Base-by-base conservation (phyloP, 2,888 invertebrate genomes). In the Hypsopygia costalis region DNA sequence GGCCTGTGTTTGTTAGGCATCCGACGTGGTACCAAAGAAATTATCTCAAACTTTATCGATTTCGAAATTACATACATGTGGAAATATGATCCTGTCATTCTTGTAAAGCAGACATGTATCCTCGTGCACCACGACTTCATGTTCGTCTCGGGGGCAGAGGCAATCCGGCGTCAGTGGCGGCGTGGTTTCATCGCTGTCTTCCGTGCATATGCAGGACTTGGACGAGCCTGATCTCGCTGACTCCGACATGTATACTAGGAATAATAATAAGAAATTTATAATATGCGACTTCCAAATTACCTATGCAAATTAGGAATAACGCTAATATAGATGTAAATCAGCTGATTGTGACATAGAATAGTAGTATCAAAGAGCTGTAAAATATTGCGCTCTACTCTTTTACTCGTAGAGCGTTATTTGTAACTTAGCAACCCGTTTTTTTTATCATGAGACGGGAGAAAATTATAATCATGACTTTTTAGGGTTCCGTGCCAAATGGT, bases 121-220 rank as follows among this genome's bases (percentile, higher is more conserved):
- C 11, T 71, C 58, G 39, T 86, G 86, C 6, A 79, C 53, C 9
- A 77, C 67, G 20, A 86, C 62, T 1, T 58, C 79, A 32, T 72
- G 70, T 1, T 76, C 75, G 38, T 81, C 80, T 7, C 67, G 58
- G 0, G 81, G 75, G 27, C 86, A 87, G 27, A 48, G 54, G 55
- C 85, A 86, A 28, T 51, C 37, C 0, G 69, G 64, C 1, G 48
- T 47, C 6, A 68, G 25, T 0, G 48, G 41, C 0, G 60, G 46
- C 0, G 58, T 56, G 0, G 53, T 41, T 0, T 64, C 54, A 0
- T 63, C 47, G 11, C 43, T 52, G 1, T 62, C 64, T 3, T 63
- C 67, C 0, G 64, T 62, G 40, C 83, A 82, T 1, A 53, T 49
- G 42, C 83, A 82, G 0, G 49, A 36, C 6, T 40, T 47, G 6